A percentile compares a stretch with the other conserved stretches of the same genome.
Conservation (phyloP, 1,140 invertebrate species). For the Thalassaphorura encarpata region DNA sequence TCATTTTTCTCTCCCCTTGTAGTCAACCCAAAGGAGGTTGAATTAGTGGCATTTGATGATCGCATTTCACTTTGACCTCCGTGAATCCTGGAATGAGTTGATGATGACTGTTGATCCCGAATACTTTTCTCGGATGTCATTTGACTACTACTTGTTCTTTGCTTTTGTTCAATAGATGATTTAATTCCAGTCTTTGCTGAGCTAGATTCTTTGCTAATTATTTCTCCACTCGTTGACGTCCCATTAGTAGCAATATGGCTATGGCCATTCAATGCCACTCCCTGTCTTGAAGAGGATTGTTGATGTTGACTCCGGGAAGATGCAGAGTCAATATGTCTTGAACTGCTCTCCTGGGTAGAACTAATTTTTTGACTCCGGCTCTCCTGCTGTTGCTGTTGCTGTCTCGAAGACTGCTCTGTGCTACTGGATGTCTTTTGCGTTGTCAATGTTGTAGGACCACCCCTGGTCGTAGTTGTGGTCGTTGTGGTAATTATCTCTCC, state of each 20-base stretch:
- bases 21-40: too few species aligned
- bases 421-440: not conserved
- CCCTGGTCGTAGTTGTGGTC: conserved; percentile 2
- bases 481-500: conserved; percentile 1
- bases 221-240: too few species aligned
- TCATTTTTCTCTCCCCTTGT: conserved; percentile 12
- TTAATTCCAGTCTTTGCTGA: not conserved
- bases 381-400: not conserved
- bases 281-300: too few species aligned
- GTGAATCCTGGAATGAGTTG: conserved; percentile 7
- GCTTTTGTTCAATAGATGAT: not conserved
- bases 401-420: not conserved
- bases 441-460: not conserved
- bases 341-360: too few species aligned
- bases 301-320: too few species aligned
- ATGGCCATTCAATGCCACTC: too few species aligned
- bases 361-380: not conserved
- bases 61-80: not conserved
- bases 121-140: not conserved
- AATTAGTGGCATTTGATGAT: too few species aligned
- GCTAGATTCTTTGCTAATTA: not conserved
- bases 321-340: too few species aligned
- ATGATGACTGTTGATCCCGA: not conserved
- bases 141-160: not conserved
- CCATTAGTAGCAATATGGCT: too few species aligned